These are phyloP conservation scores for Uropsilus gracilis DNA, from an alignment of 2,113 vertebrate genomes.

Conservation along the genomic window DNA sequence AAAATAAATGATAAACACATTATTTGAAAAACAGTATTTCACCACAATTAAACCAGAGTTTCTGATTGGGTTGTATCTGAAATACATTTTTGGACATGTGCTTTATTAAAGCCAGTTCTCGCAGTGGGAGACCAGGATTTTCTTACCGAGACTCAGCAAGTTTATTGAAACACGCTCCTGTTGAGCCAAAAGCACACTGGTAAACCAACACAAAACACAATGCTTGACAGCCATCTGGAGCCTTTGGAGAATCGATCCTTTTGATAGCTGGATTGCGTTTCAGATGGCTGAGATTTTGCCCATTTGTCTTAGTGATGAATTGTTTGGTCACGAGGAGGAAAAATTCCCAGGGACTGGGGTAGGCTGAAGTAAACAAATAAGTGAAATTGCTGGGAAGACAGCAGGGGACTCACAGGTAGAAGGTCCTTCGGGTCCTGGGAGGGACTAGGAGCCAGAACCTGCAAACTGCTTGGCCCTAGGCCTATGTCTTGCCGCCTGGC, in stretches of 20 bases:
- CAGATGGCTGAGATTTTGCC: slow-evolving; percentile 47
- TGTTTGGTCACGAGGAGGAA: slow-evolving; percentile 40
- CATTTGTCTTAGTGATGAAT: slow-evolving; percentile 68
- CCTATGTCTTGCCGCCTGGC: background rate
- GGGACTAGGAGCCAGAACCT: background rate
- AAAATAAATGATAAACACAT: slow-evolving; percentile 44
- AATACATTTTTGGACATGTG: slow-evolving; percentile 56
- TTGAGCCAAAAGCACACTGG: slow-evolving; percentile 18
- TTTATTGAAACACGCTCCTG: slow-evolving; percentile 19
- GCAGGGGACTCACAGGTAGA: background rate
- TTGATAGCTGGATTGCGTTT: slow-evolving; percentile 44
- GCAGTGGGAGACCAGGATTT: slow-evolving; percentile 30
- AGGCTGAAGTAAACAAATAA: slow-evolving; percentile 16
- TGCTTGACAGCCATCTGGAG: slow-evolving; percentile 4
- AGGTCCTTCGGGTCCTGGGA: background rate
- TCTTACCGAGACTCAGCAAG: slow-evolving; percentile 54
- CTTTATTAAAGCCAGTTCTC: slow-evolving; percentile 51
- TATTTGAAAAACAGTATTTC: slow-evolving; percentile 63
- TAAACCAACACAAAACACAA: slow-evolving; percentile 55
- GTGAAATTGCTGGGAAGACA: background rate
- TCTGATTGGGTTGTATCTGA: slow-evolving; percentile 44
- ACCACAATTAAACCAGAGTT: slow-evolving; percentile 45
- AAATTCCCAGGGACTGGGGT: slow-evolving; percentile 9
- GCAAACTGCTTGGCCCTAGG: background rate
- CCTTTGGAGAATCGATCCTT: background rate